Base-by-base conservation (phyloP, 2,113 vertebrate genomes). In the Oplegnathus fasciatus region DNA sequence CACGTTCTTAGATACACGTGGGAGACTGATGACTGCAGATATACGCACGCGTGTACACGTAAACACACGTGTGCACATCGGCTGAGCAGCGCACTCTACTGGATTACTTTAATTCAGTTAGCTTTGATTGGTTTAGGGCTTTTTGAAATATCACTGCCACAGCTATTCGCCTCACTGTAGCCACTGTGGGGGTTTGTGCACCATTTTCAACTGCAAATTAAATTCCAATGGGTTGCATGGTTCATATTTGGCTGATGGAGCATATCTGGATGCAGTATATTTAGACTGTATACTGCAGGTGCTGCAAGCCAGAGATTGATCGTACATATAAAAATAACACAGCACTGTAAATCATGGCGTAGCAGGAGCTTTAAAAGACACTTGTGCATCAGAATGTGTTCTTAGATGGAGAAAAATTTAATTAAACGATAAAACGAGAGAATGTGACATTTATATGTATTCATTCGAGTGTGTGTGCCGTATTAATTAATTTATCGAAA, bases 401-500 rank as follows among this genome's bases (percentile, higher is more conserved):
- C 67, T 73, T n/a, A 67, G 70, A 58, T 50, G 26, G 32, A 24
- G 48, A 14, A 14, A 69, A 71, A 88, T 84, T 60, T 3, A 80
- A 86, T 86, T 64, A 81, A 78, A 61, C 22, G 15, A 79, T 15
- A 57, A 69, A 75, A 66, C 10, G 34, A n/a, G 65, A 67, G 46
- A 2, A n/a, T 61, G 70, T 60, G 72, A 62, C 80, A 82, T 73
- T 82, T 74, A 6, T 64, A 37, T 66, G 64, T 54, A n/a, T 87
- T 60, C 66, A 74, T 37, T 82, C 66, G 80, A 89, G 76, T 83
- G 73, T 83, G 75, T 82, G 85, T 44, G 70, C 40, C 10, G 65
- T 55, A 88, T 91, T 92, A 93, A 91, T 93, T 80, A 82, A 91
- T 94, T 92, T 85, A 92, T 90, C 65, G 70, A 85, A 87, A 84